Percentiles rank a stretch among this genome's conserved stretches.
Conservation (phyloP, 1,140 invertebrate genomes). For the Camponotus pennsylvanicus region DNA sequence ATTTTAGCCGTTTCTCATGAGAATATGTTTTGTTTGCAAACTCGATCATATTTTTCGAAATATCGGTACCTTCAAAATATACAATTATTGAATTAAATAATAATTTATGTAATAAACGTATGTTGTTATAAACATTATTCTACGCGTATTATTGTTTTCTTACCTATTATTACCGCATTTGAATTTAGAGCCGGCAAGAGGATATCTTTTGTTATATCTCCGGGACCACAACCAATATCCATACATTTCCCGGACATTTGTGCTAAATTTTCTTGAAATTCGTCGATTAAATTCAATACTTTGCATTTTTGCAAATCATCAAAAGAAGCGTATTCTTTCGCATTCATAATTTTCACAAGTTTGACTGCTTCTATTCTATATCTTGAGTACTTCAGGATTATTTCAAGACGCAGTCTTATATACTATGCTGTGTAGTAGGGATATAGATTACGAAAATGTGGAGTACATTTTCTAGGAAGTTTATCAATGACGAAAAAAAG, state of each 20-base stretch:
- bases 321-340: background rate
- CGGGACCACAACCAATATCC: conserved; percentile 29
- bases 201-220: background rate
- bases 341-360: background rate
- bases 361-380: background rate
- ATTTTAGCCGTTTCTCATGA: background rate
- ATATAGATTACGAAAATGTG: no score
- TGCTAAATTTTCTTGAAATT: background rate
- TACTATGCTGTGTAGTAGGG: no score
- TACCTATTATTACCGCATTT: conserved; percentile 17
- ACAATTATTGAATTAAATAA: background rate
- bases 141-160: background rate
- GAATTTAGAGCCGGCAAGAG: background rate
- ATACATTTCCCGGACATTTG: conserved; percentile 21
- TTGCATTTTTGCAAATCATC: background rate
- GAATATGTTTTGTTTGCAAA: background rate
- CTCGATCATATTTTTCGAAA: conserved; percentile 9
- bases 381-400: background rate
- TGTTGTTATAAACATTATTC: background rate
- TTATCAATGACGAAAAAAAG: no score
- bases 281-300: background rate
- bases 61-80: conserved; percentile 1
- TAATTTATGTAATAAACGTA: background rate
- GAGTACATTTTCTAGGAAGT: no score
- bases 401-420: background rate